A percentile compares a stretch with the other conserved stretches of the same genome.
Evolutionary conservation across 1,140 invertebrate species (phyloP).

Genomic region (Oscheius sp.): DNA sequence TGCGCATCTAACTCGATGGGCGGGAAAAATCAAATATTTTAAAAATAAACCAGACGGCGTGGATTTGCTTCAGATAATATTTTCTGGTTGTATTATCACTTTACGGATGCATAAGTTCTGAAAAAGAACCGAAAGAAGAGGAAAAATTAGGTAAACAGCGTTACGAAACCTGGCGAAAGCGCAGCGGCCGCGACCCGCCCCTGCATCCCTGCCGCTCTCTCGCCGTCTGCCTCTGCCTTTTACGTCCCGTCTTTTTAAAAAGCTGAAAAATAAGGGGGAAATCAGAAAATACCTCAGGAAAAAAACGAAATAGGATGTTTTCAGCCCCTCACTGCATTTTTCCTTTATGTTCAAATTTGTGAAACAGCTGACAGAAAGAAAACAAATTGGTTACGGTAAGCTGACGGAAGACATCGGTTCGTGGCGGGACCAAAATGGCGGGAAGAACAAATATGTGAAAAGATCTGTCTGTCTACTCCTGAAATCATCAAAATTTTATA

Average conservation of each 20-base stretch:
- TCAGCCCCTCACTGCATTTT: background rate
- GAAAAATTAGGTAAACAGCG: background rate
- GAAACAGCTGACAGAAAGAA: too few species aligned
- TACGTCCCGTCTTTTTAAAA: background rate
- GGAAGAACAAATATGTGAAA: too few species aligned
- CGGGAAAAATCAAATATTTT: background rate
- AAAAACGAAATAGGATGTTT: background rate
- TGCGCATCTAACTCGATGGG: background rate
- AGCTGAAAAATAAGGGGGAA: background rate
- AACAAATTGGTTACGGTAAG: background rate
- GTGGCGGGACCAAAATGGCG: background rate
- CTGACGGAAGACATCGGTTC: background rate
- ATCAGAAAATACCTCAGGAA: background rate
- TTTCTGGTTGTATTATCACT: background rate
- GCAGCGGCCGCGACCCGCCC: background rate
- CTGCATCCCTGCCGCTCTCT: background rate
- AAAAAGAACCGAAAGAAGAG: background rate
- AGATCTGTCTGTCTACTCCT: too few species aligned
- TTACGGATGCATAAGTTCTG: background rate
- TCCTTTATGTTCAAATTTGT: too few species aligned
- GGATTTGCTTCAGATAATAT: background rate
- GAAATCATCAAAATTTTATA: too few species aligned
- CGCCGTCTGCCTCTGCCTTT: background rate
- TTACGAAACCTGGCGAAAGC: slow-evolving; percentile 1
- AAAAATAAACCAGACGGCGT: background rate